Conservation (phyloP, 2,113 vertebrate genomes). For the Rhombomys opimus region DNA sequence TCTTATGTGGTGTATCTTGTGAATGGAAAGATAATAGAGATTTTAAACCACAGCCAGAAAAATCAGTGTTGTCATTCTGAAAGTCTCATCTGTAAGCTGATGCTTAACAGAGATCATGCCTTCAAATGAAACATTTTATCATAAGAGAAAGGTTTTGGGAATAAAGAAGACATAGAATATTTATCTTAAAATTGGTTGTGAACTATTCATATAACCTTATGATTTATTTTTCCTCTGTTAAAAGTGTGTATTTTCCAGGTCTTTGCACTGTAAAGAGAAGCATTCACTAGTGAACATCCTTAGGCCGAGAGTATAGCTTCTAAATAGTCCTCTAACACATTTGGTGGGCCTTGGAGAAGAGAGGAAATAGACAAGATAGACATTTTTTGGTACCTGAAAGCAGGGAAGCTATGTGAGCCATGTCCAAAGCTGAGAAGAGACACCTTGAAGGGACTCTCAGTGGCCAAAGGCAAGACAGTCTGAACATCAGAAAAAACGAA, state of each 20-base stretch:
- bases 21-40: constrained; percentile 1
- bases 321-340: neutral
- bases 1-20: neutral
- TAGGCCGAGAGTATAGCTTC: neutral
- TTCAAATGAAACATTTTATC: neutral
- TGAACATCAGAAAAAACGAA: neutral
- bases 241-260: neutral
- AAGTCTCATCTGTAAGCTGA: neutral
- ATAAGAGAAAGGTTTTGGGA: neutral
- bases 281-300: neutral
- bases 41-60: constrained; percentile 8
- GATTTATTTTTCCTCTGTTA: neutral
- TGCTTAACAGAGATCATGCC: neutral
- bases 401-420: neutral
- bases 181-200: neutral
- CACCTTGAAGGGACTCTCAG: neutral
- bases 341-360: neutral
- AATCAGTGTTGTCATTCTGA: neutral
- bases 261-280: neutral
- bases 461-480: neutral
- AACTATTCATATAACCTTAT: neutral
- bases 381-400: neutral
- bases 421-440: neutral
- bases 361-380: neutral
- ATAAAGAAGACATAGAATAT: neutral